These are phyloP conservation scores for Yponomeuta plumbellus DNA, from an alignment of 2,888 invertebrate genomes.

Conservation along the genomic window DNA sequence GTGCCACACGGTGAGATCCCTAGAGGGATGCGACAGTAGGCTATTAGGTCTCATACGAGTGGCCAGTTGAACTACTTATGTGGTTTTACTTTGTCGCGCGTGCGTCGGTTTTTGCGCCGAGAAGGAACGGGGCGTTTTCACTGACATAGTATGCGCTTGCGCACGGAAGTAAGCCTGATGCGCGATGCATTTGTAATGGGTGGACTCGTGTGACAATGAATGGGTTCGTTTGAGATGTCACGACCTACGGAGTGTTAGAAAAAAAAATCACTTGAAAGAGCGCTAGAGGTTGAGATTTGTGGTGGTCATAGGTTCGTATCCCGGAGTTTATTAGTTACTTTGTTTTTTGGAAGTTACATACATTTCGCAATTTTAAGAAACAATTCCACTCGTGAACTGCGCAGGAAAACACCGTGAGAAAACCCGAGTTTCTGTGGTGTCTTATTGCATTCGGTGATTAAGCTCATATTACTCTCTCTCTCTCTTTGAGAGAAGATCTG, in stretches of 20 bases:
- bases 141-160: constrained; percentile 20
- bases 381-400: too few species aligned
- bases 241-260: not conserved
- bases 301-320: too few species aligned
- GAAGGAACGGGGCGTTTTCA: constrained; percentile 23
- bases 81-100: constrained; percentile 16
- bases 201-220: not conserved
- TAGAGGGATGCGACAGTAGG: not conserved
- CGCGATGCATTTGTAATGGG: constrained; percentile 11
- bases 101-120: constrained; percentile 21
- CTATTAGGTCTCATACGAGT: not conserved
- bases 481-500: too few species aligned
- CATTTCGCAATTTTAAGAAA: too few species aligned
- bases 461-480: too few species aligned
- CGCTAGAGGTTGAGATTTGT: too few species aligned
- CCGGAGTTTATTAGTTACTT: too few species aligned
- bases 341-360: too few species aligned
- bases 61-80: not conserved
- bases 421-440: too few species aligned
- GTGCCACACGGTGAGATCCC: not conserved
- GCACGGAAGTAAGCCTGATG: constrained; percentile 18
- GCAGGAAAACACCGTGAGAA: too few species aligned
- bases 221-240: not conserved
- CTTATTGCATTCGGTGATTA: too few species aligned
- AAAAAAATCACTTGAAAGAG: too few species aligned